Base-by-base conservation (phyloP, 2,797 vertebrate genomes). In the Neomorphus geoffroyi region DNA sequence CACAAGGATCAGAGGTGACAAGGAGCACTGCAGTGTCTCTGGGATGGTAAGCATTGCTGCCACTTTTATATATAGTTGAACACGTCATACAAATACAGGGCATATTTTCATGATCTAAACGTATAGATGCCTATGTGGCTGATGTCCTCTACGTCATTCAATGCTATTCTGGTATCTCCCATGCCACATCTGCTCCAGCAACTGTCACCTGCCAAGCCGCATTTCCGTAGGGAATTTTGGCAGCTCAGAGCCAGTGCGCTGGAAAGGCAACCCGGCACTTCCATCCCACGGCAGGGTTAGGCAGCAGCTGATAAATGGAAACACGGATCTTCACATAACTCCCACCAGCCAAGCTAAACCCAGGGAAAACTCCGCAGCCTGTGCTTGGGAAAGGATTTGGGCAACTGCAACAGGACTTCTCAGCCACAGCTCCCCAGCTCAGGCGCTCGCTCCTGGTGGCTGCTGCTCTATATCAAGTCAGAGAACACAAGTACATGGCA, bases 161-260 rank as follows among this genome's bases (percentile, higher is more conserved):
- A 13, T 9, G 7, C 78, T 92, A 37, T 54, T 71, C 69, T 88
- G 80, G 65, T 75, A 90, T 83, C 54, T 86, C 69, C 73, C 37
- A 56, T 16, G 54, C 51, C 64, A 50, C 0, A 35, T 77, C 37
- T 93, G 46, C 81, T 92, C 80, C 94, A 90, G 81, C 18, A 23
- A 87, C 46, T 3, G 1, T 80, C 96, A 94, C 93, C 91, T 96
- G 95, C 91, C 90, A 91, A 95, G 84, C 61, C 30, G 9, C 43
- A 51, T 83, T 93, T 74, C 93, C 24, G 0, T 74, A 11, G n/a
- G 75, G 87, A 86, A 91, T 93, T 90, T 86, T 6, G 0, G 82
- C 1, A 0, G 93, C 79, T 65, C 2, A 0, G 62, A 85, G 86
- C 16, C 2, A 60, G 45, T 24, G 10, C 0, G 0, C 18, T 88